Evolutionary conservation across 2,797 vertebrate species (phyloP).

Genomic region (Brachyrhaphis roseni): DNA sequence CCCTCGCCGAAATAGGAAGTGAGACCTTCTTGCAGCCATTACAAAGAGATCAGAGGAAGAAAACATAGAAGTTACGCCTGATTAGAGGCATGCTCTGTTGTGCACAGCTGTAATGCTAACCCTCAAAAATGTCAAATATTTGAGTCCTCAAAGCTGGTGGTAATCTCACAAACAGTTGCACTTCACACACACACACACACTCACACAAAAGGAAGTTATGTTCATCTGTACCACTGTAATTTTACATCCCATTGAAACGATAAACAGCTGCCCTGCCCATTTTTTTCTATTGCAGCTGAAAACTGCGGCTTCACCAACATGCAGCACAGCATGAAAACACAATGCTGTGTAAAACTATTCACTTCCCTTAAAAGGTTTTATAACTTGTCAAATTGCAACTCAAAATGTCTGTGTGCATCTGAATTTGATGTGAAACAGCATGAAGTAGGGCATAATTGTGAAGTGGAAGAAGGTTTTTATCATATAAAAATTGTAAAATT

Average conservation of each 20-base stretch:
- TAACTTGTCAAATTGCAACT: neutral
- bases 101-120: constrained; percentile 4
- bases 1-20: neutral
- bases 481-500: neutral
- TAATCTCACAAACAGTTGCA: constrained; percentile 6
- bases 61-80: constrained; percentile 1
- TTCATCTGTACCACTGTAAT: neutral
- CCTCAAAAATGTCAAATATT: constrained; percentile 8
- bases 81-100: constrained; percentile 8
- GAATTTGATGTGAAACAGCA: neutral
- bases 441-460: neutral
- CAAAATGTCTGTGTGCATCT: neutral
- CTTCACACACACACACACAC: neutral
- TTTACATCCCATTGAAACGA: neutral
- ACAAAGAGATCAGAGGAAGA: neutral
- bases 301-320: neutral
- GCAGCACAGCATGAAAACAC: neutral
- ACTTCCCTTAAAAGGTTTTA: neutral
- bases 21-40: constrained; percentile 2
- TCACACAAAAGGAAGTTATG: neutral
- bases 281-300: neutral
- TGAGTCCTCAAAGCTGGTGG: constrained; percentile 3
- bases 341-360: neutral
- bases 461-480: neutral
- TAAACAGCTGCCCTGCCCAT: neutral